A percentile compares a stretch with the other conserved stretches of the same genome.
phyloP scores from a whole-genome alignment of 2,797 vertebrate species.

The Heliangelus exortis region DNA sequence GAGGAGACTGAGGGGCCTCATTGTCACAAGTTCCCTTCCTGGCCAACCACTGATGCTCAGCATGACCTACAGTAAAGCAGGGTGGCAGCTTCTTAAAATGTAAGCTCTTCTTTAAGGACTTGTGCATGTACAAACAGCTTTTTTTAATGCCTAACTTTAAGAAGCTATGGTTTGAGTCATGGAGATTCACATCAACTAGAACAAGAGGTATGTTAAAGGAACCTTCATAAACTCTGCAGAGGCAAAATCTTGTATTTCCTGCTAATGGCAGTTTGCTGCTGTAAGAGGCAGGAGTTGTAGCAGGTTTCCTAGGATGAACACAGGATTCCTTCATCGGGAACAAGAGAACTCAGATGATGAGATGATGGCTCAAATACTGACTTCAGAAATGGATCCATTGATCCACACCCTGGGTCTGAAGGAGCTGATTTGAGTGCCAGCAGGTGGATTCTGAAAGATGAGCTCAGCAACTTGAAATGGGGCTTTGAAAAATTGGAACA shows the following conservation, averaged over 20 bases:
- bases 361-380: conserved; percentile 73
- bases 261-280: not conserved
- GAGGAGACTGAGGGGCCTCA: not conserved
- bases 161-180: not conserved
- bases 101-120: not conserved
- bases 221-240: not conserved
- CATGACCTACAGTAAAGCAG: not conserved
- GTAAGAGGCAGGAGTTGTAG: not conserved
- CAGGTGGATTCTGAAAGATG: conserved; percentile 75
- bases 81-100: not conserved
- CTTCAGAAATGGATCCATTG: conserved; percentile 78
- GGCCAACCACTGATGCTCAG: not conserved
- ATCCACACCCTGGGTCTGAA: conserved; percentile 73
- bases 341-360: conserved; percentile 78
- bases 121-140: not conserved
- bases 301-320: not conserved
- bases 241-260: not conserved
- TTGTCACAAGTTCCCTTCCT: not conserved
- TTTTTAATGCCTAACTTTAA: not conserved
- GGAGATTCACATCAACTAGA: not conserved
- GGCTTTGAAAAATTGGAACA: conserved; percentile 68
- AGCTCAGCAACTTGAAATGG: conserved; percentile 76
- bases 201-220: not conserved
- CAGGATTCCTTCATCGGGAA: conserved; percentile 63
- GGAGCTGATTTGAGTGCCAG: conserved; percentile 52